Base-by-base conservation (phyloP, 2,888 invertebrate genomes). In the Drosophila recens region DNA sequence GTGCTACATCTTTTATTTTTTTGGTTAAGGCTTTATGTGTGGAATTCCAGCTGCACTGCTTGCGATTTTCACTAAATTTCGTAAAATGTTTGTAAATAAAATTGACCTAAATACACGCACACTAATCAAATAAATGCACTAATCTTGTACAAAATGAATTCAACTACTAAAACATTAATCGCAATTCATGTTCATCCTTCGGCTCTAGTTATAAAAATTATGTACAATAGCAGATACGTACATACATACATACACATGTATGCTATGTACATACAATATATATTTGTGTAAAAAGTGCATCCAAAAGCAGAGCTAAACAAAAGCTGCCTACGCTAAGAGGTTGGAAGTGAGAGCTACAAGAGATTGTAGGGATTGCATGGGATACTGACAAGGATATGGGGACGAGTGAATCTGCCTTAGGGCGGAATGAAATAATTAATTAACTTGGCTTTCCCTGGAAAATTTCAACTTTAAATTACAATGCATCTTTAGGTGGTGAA, bases 251-350 rank as follows among this genome's bases (percentile, higher is more conserved):
- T 67, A 15, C 42, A 54, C 49, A 53, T 54, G 23, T 48, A 53
- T 64, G 52, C 27, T 43, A 67, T 64, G 51, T 46, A 51, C 30
- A 51, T 52, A 38, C 38, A 67, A 57, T 71, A 42, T 71, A 42
- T 54, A 38, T 30, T 8, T 36, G 34, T 64, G 65, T 49, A 73
- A 78, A 84, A 86, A 82, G 86, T 83, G 82, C 85, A 79, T 87
- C 74, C 80, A 75, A 87, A 80, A 80, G 67, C 83, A 79, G 80
- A 87, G 69, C 88, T 80, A 80, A 88, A 76, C 59, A 68, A 83
- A 82, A 88, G 88, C 86, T 79, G 81, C 81, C 81, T 76, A 78
- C 84, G 79, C 79, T 69, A 43, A 71, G 15, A 48, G 63, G 56
- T 30, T 11, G 40, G 10, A 53, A 46, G 36, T 36, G 42, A 20